A percentile compares a stretch with the other conserved stretches of the same genome.
Conservation (phyloP, 2,888 invertebrate species). For the Drosophila mimica region DNA sequence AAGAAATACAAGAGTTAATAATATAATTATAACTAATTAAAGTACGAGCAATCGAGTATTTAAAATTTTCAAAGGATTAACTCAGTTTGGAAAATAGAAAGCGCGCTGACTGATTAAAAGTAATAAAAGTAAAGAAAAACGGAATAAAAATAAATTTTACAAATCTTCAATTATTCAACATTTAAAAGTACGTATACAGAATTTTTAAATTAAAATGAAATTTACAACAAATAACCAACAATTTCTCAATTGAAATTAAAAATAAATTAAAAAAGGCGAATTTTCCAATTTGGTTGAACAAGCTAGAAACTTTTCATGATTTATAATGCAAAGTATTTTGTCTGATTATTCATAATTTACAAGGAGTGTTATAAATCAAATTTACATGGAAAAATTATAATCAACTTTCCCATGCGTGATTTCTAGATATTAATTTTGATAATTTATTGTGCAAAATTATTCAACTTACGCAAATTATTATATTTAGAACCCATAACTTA, state of each 20-base stretch:
- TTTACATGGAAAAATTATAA: not conserved
- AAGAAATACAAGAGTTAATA: not conserved
- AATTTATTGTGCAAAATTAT: not conserved
- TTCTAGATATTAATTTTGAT: conserved; percentile 5
- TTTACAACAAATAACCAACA: conserved; percentile 6
- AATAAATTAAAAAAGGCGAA: conserved; percentile 17
- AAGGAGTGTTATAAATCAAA: conserved; percentile 3
- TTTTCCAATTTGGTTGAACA: not conserved
- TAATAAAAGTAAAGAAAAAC: conserved; percentile 5
- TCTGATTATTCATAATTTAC: not conserved
- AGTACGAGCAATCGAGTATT: conserved; percentile 10
- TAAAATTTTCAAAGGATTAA: conserved; percentile 5
- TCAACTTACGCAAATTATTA: not conserved
- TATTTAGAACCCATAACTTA: conserved; percentile 3
- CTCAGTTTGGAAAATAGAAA: conserved; percentile 32
- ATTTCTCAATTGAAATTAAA: conserved; percentile 7
- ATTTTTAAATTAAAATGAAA: conserved; percentile 18
- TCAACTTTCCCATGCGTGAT: conserved; percentile 20
- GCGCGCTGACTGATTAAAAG: conserved; percentile 11
- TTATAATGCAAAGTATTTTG: not conserved
- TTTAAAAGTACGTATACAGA: conserved; percentile 64
- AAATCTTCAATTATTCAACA: not conserved
- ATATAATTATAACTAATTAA: conserved; percentile 3
- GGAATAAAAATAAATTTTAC: conserved; percentile 8
- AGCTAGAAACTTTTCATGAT: not conserved